Evolutionary conservation across 1,140 invertebrate genomes (phyloP).

Genomic region (Phthorimaea operculella): DNA sequence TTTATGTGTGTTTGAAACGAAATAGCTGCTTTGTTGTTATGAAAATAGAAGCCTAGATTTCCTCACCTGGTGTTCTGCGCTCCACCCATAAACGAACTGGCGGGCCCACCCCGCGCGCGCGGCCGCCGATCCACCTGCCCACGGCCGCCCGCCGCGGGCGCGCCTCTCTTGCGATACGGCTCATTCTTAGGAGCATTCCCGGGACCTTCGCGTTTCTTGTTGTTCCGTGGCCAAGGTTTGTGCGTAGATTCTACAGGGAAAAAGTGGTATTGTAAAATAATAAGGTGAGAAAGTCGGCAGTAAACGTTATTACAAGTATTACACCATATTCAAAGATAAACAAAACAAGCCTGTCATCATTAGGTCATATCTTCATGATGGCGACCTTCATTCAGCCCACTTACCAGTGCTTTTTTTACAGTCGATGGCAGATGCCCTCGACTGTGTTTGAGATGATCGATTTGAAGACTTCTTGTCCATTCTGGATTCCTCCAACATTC

Average conservation of each 20-base stretch:
- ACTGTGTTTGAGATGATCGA: conserved; percentile 71
- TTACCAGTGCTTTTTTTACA: conserved; percentile 78
- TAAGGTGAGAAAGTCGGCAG: too few relatives aligned
- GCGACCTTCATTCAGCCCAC: conserved; percentile 15
- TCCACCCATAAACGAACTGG: conserved; percentile 72
- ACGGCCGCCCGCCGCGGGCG: conserved; percentile 37
- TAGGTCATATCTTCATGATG: background rate
- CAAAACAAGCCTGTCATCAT: background rate
- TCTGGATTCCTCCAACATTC: conserved; percentile 67
- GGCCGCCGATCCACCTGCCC: conserved; percentile 79
- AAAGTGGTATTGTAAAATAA: too few relatives aligned
- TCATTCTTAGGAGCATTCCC: conserved; percentile 71
- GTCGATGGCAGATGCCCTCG: conserved; percentile 73
- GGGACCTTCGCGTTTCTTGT: conserved; percentile 73
- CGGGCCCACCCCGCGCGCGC: conserved; percentile 75
- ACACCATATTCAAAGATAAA: too few relatives aligned
- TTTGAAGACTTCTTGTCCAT: conserved; percentile 80
- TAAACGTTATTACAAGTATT: too few relatives aligned
- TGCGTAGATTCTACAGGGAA: conserved; percentile 43
- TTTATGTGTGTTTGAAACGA: too few relatives aligned
- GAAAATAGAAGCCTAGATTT: too few relatives aligned
- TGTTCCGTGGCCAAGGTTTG: conserved; percentile 73
- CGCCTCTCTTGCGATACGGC: conserved; percentile 47
- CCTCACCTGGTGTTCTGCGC: conserved; percentile 76
- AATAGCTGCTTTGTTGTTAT: too few relatives aligned